phyloP scores from a whole-genome alignment of 2,888 invertebrate species.

The Alcis repandata region DNA sequence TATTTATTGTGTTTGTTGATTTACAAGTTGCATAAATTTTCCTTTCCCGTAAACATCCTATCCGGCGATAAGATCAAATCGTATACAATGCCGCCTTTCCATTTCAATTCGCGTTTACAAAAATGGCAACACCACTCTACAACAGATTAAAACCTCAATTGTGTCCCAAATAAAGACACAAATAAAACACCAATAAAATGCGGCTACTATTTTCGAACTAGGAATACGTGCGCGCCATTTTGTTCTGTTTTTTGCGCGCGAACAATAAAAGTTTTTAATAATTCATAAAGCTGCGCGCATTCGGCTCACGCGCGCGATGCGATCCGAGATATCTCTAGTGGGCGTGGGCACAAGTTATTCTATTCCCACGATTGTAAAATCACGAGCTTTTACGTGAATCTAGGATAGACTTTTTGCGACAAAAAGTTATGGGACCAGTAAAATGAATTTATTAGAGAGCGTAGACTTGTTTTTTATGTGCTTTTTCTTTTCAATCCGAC shows the following conservation, averaged over 20 bases:
- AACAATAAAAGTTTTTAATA: slow-evolving; percentile 84
- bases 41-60: slow-evolving; percentile 11
- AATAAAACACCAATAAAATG: slow-evolving; percentile 77
- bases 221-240: slow-evolving; percentile 68
- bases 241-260: slow-evolving; percentile 72
- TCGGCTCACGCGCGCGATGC: slow-evolving; percentile 76
- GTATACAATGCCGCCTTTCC: slow-evolving; percentile 27
- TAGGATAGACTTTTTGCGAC: slow-evolving; percentile 40
- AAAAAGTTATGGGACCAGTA: slow-evolving; percentile 22
- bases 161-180: slow-evolving; percentile 76
- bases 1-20: not conserved
- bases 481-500: not conserved
- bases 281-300: slow-evolving; percentile 79
- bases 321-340: slow-evolving; percentile 68
- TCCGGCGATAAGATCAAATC: slow-evolving; percentile 14
- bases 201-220: slow-evolving; percentile 80
- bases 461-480: not conserved
- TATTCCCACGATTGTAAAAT: slow-evolving; percentile 82
- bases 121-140: slow-evolving; percentile 42
- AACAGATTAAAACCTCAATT: slow-evolving; percentile 61
- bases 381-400: slow-evolving; percentile 73
- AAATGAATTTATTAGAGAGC: slow-evolving; percentile 7
- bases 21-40: not conserved
- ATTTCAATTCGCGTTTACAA: slow-evolving; percentile 38
- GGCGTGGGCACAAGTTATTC: slow-evolving; percentile 69